Conservation (phyloP, 2,797 vertebrate genomes). For the Cephalopachus bancanus region DNA sequence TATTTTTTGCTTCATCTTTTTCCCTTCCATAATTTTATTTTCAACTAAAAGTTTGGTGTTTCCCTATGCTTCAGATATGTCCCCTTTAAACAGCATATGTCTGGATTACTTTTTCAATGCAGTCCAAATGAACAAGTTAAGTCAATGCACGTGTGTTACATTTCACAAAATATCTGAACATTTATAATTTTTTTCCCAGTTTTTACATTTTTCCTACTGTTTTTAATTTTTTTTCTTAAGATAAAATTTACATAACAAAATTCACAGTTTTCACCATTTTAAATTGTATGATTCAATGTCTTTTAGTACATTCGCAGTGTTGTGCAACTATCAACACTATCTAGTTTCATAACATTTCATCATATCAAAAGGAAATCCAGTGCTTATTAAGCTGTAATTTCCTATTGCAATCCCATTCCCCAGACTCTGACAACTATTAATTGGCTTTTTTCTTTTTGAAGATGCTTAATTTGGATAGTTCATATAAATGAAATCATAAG, state of each 20-base stretch:
- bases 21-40: background rate
- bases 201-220: background rate
- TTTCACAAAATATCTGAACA: background rate
- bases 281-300: too few species aligned
- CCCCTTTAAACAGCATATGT: background rate
- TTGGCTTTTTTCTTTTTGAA: background rate
- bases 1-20: background rate
- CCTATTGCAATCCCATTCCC: too few species aligned
- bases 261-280: background rate
- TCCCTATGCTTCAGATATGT: background rate
- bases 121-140: background rate
- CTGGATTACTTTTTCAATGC: background rate
- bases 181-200: background rate
- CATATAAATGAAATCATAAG: background rate
- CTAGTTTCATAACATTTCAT: background rate
- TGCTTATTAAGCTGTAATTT: background rate
- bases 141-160: background rate
- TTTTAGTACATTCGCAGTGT: background rate
- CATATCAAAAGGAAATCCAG: background rate
- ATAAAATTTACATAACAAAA: background rate
- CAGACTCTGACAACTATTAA: background rate
- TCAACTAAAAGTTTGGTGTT: background rate
- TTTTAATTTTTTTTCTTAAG: background rate
- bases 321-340: background rate
- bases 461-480: background rate